These are phyloP conservation scores for Colletes latitarsis DNA, from an alignment of 1,140 invertebrate species.

Conservation along the genomic window DNA sequence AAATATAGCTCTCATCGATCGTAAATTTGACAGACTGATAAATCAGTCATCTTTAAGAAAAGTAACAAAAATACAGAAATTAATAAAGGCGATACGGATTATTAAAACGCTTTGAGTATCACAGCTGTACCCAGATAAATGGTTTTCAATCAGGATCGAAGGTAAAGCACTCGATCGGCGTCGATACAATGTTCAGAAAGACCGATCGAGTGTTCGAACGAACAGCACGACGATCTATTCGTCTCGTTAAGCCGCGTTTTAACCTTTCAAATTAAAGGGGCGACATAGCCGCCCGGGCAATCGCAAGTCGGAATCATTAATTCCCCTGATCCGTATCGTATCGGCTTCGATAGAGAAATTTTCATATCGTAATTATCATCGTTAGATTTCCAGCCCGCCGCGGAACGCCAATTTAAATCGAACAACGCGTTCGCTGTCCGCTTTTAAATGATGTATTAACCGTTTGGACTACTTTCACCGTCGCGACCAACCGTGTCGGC, in stretches of 20 bases:
- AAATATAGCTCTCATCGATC: too few species aligned
- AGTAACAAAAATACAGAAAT: too few species aligned
- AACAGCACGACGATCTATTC: neutral
- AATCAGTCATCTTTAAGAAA: too few species aligned
- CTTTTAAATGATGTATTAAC: conserved; percentile 17
- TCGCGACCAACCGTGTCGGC: neutral
- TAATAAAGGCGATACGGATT: neutral
- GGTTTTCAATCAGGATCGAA: conserved; percentile 14
- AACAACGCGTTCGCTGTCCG: conserved; percentile 20
- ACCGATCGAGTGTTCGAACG: neutral
- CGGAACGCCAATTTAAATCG: conserved; percentile 10
- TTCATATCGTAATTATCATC: conserved; percentile 46
- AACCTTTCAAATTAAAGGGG: conserved; percentile 15
- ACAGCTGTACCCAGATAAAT: neutral
- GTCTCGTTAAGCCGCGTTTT: neutral
- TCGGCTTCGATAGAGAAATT: conserved; percentile 25
- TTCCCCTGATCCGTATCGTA: conserved; percentile 6
- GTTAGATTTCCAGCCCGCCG: neutral
- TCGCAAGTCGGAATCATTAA: neutral
- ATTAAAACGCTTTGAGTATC: neutral
- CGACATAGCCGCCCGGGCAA: neutral
- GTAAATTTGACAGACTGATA: too few species aligned
- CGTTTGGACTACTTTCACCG: conserved; percentile 34
- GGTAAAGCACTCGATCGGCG: neutral
- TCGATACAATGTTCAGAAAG: neutral